Percentiles rank a stretch among this genome's conserved stretches.
Conservation (phyloP, 2,797 vertebrate genomes). For the Bradypus variegatus region DNA sequence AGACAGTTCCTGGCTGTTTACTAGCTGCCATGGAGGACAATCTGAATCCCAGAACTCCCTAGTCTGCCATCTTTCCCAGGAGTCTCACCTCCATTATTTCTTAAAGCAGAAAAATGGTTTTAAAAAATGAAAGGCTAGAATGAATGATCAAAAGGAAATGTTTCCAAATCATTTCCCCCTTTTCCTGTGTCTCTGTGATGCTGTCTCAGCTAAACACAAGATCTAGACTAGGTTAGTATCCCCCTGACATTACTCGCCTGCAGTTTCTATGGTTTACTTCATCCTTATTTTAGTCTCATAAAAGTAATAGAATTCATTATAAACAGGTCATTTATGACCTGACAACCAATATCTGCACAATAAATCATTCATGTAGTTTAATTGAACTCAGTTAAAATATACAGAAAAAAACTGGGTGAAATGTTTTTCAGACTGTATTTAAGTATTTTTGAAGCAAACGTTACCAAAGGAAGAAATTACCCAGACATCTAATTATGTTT, state of each 20-base stretch:
- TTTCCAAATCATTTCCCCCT: neutral
- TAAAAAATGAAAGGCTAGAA: neutral
- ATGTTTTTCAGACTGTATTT: conserved; percentile 30
- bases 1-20: too few relatives aligned
- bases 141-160: neutral
- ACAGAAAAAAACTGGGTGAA: neutral
- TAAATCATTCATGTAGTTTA: neutral
- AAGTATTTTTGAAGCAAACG: conserved; percentile 31
- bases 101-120: conserved; percentile 34
- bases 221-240: neutral
- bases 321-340: neutral
- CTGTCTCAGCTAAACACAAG: neutral
- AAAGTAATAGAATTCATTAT: neutral
- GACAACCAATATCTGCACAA: neutral
- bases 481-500: neutral
- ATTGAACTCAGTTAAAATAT: neutral
- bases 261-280: conserved; percentile 8
- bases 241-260: neutral
- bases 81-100: neutral
- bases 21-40: too few relatives aligned
- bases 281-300: neutral
- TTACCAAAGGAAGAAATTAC: conserved; percentile 1
- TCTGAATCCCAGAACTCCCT: too few relatives aligned
- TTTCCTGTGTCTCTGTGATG: neutral
- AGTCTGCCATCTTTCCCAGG: too few relatives aligned